Evolutionary conservation across 2,888 invertebrate genomes (phyloP).

Genomic region (Mimas tiliae): DNA sequence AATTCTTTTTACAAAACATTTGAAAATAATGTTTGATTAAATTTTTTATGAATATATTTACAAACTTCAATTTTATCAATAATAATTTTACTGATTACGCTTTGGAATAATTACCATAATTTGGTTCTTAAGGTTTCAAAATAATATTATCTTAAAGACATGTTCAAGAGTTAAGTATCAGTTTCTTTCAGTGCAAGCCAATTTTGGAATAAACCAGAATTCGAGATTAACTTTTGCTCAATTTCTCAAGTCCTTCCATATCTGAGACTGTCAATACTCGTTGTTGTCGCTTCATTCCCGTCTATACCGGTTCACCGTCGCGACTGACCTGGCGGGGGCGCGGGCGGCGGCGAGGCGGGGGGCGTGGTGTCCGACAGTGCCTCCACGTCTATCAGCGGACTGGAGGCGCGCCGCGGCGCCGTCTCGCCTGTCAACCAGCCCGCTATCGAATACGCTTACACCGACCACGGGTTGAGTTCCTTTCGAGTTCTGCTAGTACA

Average conservation of each 20-base stretch:
- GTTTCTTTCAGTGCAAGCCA: too few relatives aligned
- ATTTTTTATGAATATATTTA: too few relatives aligned
- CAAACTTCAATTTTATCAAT: too few relatives aligned
- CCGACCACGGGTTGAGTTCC: slow-evolving; percentile 44
- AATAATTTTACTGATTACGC: too few relatives aligned
- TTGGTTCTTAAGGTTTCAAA: too few relatives aligned
- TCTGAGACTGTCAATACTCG: neutral
- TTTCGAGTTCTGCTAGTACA: slow-evolving; percentile 26
- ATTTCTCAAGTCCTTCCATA: slow-evolving; percentile 18
- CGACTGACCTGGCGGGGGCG: slow-evolving; percentile 84
- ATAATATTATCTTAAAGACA: too few relatives aligned
- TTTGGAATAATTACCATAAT: too few relatives aligned
- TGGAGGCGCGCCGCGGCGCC: slow-evolving; percentile 85
- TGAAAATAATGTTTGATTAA: too few relatives aligned
- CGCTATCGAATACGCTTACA: slow-evolving; percentile 46
- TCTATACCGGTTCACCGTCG: slow-evolving; percentile 73
- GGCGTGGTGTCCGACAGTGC: slow-evolving; percentile 86
- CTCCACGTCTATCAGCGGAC: slow-evolving; percentile 88
- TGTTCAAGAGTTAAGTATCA: too few relatives aligned
- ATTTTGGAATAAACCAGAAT: too few relatives aligned
- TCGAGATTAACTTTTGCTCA: neutral
- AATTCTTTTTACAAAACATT: neutral
- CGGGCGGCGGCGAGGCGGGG: slow-evolving; percentile 78
- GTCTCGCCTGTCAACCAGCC: slow-evolving; percentile 85
- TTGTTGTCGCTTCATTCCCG: slow-evolving; percentile 27